Evolutionary conservation across 2,888 invertebrate species (phyloP).

Genomic region (Lycaena phlaeas): DNA sequence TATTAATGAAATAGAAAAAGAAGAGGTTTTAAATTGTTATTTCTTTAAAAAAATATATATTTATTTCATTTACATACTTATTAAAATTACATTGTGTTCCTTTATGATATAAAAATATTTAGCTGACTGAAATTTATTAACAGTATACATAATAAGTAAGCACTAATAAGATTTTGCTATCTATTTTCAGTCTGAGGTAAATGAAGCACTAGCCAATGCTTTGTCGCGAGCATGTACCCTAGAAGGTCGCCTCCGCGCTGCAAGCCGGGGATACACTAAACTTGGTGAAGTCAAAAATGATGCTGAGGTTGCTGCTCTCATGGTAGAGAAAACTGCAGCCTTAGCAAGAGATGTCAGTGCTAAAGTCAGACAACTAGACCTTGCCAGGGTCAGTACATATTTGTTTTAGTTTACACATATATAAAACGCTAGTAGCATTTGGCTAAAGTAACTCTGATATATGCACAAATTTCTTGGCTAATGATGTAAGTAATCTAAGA

Average conservation of each 20-base stretch:
- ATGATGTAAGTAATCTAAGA: too few species aligned
- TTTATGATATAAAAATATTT: too few species aligned
- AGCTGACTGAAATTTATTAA: too few species aligned
- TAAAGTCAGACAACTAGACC: constrained; percentile 94
- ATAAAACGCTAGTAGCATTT: too few species aligned
- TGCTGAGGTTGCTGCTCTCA: constrained; percentile 85
- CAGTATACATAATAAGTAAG: too few species aligned
- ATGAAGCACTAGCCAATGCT: constrained; percentile 79
- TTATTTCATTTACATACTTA: too few species aligned
- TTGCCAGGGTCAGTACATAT: constrained; percentile 85
- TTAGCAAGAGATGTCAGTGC: constrained; percentile 95
- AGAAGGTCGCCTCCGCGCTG: constrained; percentile 84
- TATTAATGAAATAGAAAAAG: constrained; percentile 68
- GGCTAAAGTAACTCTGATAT: too few species aligned
- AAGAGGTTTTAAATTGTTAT: constrained; percentile 55
- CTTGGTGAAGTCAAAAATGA: constrained; percentile 84
- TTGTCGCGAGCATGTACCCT: constrained; percentile 82
- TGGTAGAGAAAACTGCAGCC: constrained; percentile 89
- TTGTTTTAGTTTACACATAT: too few species aligned
- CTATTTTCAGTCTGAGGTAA: constrained; percentile 74
- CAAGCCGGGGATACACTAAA: constrained; percentile 86
- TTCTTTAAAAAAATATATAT: background rate
- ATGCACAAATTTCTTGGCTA: too few species aligned
- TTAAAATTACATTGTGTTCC: too few species aligned
- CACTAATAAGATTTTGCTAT: background rate